Evolutionary conservation across 2,113 vertebrate genomes (phyloP).

Genomic region (Micromys minutus): DNA sequence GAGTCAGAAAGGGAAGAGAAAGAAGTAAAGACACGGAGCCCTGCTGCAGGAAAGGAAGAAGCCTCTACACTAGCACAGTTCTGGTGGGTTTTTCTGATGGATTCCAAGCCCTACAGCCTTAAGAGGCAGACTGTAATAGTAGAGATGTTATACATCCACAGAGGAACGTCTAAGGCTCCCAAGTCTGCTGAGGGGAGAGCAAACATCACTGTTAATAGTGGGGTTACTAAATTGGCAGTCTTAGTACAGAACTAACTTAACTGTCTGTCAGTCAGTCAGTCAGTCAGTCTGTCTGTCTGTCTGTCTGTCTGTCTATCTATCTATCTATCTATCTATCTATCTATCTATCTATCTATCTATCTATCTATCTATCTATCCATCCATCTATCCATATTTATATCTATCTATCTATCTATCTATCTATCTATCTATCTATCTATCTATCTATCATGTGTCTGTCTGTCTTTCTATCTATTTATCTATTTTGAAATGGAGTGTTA

Average conservation of each 20-base stretch:
- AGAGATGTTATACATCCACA: not conserved
- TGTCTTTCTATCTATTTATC: not conserved
- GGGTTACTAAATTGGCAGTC: not conserved
- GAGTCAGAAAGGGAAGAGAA: not conserved
- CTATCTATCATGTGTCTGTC: not conserved
- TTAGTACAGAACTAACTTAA: not conserved
- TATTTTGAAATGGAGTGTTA: not conserved
- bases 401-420: not conserved
- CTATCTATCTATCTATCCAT: too few relatives aligned
- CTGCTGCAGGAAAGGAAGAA: not conserved
- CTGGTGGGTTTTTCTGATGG: not conserved
- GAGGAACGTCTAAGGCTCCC: not conserved
- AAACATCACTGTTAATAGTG: not conserved
- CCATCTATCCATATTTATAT: too few relatives aligned
- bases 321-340: not conserved
- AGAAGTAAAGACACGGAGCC: not conserved
- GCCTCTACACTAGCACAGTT: too few relatives aligned
- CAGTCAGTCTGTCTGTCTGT: too few relatives aligned
- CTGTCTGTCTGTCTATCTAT: too few relatives aligned
- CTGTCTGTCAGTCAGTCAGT: not conserved
- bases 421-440: not conserved
- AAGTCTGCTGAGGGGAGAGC: not conserved
- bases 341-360: too few relatives aligned
- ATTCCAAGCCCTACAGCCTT: not conserved
- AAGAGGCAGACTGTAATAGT: not conserved